Evolutionary conservation across 2,888 invertebrate species (phyloP).

Genomic region (Xestobium rufovillosum): DNA sequence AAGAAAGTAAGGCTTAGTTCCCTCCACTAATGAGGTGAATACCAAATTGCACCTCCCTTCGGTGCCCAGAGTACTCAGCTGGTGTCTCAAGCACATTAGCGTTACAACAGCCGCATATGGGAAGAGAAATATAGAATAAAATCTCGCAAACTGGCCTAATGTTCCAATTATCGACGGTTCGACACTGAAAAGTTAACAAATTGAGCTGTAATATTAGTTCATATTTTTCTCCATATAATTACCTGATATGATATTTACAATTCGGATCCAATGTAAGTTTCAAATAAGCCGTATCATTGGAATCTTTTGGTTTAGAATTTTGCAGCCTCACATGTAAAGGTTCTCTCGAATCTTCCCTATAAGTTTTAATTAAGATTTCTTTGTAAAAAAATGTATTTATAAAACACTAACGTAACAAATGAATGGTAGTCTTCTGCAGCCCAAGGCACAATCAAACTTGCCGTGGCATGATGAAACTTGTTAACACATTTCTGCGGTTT

Average conservation of each 20-base stretch:
- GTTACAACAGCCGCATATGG: conserved; percentile 60
- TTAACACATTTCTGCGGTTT: conserved; percentile 47
- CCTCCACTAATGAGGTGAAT: conserved; percentile 52
- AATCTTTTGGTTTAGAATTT: conserved; percentile 46
- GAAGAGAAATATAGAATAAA: conserved; percentile 57
- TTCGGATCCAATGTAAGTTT: conserved; percentile 60
- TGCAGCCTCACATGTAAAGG: conserved; percentile 55
- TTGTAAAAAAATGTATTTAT: too few species aligned
- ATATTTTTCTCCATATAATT: conserved; percentile 22
- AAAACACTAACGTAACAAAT: conserved; percentile 56
- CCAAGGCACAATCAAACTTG: conserved; percentile 60
- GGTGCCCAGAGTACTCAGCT: conserved; percentile 41
- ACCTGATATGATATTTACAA: conserved; percentile 64
- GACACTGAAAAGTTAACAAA: conserved; percentile 43
- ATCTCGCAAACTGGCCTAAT: conserved; percentile 57
- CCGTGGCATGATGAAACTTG: conserved; percentile 50
- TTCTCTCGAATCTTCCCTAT: conserved; percentile 41
- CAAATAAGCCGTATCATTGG: conserved; percentile 46
- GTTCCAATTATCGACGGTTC: conserved; percentile 51
- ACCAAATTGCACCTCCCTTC: conserved; percentile 45
- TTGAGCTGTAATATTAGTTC: background rate
- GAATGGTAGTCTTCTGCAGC: conserved; percentile 52
- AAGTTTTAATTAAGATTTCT: too few species aligned
- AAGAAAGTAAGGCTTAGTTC: conserved; percentile 52
- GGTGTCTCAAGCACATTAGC: conserved; percentile 52